phyloP scores from a whole-genome alignment of 2,888 invertebrate species.

The Ommatoiulus sabulosus region DNA sequence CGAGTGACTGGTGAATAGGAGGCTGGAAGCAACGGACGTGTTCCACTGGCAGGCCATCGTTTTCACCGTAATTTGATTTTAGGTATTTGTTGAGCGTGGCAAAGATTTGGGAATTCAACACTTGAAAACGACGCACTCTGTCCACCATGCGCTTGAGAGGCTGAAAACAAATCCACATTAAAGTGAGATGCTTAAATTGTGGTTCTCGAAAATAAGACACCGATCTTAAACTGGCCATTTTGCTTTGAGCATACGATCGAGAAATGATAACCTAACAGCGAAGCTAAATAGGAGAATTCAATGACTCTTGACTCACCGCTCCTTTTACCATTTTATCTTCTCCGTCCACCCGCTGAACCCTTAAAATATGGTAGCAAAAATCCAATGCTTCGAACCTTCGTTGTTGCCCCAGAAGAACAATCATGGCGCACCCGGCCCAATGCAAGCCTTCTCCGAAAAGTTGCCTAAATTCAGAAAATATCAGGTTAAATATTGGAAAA shows the following conservation, averaged over 20 bases:
- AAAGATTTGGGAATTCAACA: conserved; percentile 97
- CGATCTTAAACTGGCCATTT: too few species aligned
- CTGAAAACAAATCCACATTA: conserved; percentile 75
- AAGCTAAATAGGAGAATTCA: conserved; percentile 58
- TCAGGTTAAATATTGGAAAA: too few species aligned
- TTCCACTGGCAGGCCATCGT: conserved; percentile 83
- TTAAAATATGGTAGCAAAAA: conserved; percentile 97
- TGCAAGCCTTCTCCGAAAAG: conserved; percentile 98
- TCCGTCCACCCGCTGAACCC: conserved; percentile 95
- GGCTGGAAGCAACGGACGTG: conserved; percentile 98
- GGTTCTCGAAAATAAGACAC: too few species aligned
- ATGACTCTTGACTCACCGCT: conserved; percentile 78
- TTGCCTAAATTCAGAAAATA: conserved; percentile 74
- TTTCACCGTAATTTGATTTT: conserved; percentile 83
- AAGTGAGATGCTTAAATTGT: too few species aligned
- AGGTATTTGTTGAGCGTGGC: conserved; percentile 94
- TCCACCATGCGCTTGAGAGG: conserved; percentile 97
- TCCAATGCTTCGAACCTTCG: conserved; percentile 96
- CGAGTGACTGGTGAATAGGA: conserved; percentile 82
- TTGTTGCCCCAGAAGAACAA: conserved; percentile 94
- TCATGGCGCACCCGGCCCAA: conserved; percentile 98
- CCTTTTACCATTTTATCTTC: conserved; percentile 96
- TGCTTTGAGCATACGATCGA: too few species aligned
- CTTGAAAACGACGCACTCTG: conserved; percentile 96
- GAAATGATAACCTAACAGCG: too few species aligned